Evolutionary conservation across 2,888 invertebrate genomes (phyloP), one percentile per base, ranked within the genome.

Genomic region (Leptinotarsa peninsularis): DNA sequence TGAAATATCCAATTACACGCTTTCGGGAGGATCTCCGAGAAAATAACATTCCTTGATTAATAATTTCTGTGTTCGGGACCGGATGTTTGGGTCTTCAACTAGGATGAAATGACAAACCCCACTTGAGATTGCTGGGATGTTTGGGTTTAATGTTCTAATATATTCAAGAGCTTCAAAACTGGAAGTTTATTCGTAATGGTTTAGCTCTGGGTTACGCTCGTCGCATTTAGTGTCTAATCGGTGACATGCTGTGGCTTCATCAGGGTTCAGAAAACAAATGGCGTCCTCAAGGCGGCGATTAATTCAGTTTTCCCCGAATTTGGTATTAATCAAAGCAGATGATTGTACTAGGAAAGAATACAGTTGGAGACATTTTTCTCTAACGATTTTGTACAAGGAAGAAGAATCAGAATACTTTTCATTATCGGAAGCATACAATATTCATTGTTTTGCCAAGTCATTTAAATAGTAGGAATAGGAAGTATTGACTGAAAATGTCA

Each of bases 81-180:
- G 58, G 58, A 58, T 58, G 58, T 23, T 58, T 14, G 15, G 58
- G 58, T 58, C 58, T 58, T 58, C 21, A 58, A 58, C 58, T 58
- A n/a, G 63, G 63, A 33, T 63, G 27, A 43, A 63, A 63, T 63
- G 63, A 63, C 63, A 63, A 63, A 63, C 33, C 18, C 63, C 43
- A 33, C 63, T 63, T 63, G 63, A 43, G 43, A 63, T 63, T 63
- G 63, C 63, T 43, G n/a, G 63, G n/a, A 43, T 63, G 33, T 63
- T 63, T 33, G 33, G n/a, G 63, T 63, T 27, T 63, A 43, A 58
- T 58, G 58, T 58, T 58, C 58, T 13, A 58, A 43, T 63, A 63
- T 63, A 63, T 63, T 43, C 63, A 43, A 63, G 63, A 43, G 63
- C 63, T 63, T 27, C 63, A 63, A 63, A 63, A 63, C 63, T 33